A percentile compares a stretch with the other conserved stretches of the same genome.
Conservation (phyloP, 2,888 invertebrate species). For the Chironomus tentans region DNA sequence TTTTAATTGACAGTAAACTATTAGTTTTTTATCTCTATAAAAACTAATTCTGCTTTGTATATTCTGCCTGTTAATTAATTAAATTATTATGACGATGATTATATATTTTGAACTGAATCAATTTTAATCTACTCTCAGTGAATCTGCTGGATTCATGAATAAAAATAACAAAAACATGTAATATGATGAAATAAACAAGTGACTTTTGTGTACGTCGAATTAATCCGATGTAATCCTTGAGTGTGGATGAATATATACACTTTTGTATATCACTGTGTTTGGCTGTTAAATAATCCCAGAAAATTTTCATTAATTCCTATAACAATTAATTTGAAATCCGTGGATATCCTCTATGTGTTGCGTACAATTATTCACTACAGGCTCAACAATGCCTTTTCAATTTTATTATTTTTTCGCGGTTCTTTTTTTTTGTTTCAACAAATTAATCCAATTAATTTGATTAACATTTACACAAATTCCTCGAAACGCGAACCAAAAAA, state of each 20-base stretch:
- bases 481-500: neutral
- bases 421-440: conserved; percentile 11
- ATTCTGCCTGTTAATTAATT: neutral
- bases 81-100: neutral
- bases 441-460: conserved; percentile 26
- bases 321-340: neutral
- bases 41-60: neutral
- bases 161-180: neutral
- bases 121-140: neutral
- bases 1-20: neutral
- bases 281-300: neutral
- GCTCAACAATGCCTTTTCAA: neutral
- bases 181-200: conserved; percentile 4
- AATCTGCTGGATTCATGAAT: no score
- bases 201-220: neutral
- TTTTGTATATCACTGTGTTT: neutral
- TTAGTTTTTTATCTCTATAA: neutral
- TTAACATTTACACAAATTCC: conserved; percentile 20
- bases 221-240: conserved; percentile 8
- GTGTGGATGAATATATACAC: neutral
- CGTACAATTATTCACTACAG: neutral
- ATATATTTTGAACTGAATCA: neutral
- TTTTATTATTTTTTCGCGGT: neutral
- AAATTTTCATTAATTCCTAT: neutral
- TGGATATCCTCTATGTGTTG: no score